Conservation (phyloP, 1,140 invertebrate genomes). For the Pseudomyrmex cubaensis region DNA sequence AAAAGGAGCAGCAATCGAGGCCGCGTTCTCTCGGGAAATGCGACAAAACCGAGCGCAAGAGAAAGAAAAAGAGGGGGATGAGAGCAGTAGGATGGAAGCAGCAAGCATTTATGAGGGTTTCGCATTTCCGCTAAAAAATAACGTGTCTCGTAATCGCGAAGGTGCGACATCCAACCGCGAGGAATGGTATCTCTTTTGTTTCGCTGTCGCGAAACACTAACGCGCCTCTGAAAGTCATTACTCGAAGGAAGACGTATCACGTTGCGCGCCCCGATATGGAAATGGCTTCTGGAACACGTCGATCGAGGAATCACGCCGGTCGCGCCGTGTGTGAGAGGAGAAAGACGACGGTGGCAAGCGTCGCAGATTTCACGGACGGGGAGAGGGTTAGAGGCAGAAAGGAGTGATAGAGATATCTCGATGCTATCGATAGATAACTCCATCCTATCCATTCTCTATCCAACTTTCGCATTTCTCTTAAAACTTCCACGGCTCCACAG, state of each 20-base stretch:
- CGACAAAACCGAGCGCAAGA: conserved; percentile 41
- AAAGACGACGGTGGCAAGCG: not conserved
- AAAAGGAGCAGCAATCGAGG: conserved; percentile 44
- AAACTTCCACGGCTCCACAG: conserved; percentile 76
- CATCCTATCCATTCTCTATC: conserved; percentile 82
- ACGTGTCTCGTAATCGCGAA: conserved; percentile 28
- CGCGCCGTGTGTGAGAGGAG: not conserved
- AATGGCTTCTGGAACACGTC: not conserved
- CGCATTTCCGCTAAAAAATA: conserved; percentile 52
- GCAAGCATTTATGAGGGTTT: conserved; percentile 43
- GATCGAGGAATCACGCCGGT: conserved; percentile 6
- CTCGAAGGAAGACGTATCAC: conserved; percentile 21
- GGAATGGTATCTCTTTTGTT: not conserved
- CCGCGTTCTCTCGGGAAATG: conserved; percentile 50
- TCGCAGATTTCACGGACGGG: not conserved
- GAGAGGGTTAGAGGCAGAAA: conserved; percentile 6
- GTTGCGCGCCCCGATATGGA: conserved; percentile 14
- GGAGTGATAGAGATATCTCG: conserved; percentile 73
- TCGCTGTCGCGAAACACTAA: not conserved
- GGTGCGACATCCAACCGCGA: conserved; percentile 17
- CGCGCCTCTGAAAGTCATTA: conserved; percentile 23
- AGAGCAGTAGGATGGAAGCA: not conserved
- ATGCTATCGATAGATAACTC: conserved; percentile 81
- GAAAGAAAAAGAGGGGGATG: conserved; percentile 14
- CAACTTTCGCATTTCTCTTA: conserved; percentile 83